These are phyloP conservation scores for Hydra vulgaris DNA, from an alignment of 30 jellyfish, hydroid and myxozoan species.

Conservation along the genomic window DNA sequence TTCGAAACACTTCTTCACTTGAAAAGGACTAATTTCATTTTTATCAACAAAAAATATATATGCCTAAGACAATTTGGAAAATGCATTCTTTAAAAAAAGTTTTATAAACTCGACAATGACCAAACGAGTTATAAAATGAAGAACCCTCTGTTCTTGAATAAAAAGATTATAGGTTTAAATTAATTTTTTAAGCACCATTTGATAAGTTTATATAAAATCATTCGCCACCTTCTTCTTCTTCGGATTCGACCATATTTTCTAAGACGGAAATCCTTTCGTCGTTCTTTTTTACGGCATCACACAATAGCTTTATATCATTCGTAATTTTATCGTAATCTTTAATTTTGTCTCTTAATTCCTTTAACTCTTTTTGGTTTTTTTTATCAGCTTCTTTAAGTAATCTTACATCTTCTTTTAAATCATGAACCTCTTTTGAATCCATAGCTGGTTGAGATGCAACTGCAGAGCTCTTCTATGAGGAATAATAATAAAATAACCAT, in stretches of 20 bases:
- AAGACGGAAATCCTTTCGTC: constrained; percentile 60
- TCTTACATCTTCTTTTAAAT: constrained; percentile 7
- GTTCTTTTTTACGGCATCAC: constrained; percentile 61
- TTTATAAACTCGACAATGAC: too few species aligned
- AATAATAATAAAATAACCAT: not conserved
- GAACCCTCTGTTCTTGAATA: too few species aligned
- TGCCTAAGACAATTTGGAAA: too few species aligned
- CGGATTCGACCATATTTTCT: constrained; percentile 79
- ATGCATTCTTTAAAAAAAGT: too few species aligned
- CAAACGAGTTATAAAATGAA: too few species aligned
- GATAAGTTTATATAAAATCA: too few species aligned
- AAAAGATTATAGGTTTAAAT: too few species aligned
- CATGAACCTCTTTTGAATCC: constrained; percentile 1
- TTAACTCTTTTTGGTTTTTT: constrained; percentile 30
- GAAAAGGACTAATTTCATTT: too few species aligned
- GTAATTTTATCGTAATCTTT: constrained; percentile 55
- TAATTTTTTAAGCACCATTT: too few species aligned
- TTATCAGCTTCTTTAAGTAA: not conserved
- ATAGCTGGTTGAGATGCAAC: constrained; percentile 36
- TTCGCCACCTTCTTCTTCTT: constrained; percentile 35
- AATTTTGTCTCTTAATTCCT: constrained; percentile 51
- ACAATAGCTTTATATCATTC: constrained; percentile 35
- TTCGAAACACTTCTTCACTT: too few species aligned
- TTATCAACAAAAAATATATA: too few species aligned
- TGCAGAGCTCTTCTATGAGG: constrained; percentile 10